A percentile compares a stretch with the other conserved stretches of the same genome.
phyloP scores from a whole-genome alignment of 2,797 vertebrate species.

The Ctenochaetus hawaiiensis region DNA sequence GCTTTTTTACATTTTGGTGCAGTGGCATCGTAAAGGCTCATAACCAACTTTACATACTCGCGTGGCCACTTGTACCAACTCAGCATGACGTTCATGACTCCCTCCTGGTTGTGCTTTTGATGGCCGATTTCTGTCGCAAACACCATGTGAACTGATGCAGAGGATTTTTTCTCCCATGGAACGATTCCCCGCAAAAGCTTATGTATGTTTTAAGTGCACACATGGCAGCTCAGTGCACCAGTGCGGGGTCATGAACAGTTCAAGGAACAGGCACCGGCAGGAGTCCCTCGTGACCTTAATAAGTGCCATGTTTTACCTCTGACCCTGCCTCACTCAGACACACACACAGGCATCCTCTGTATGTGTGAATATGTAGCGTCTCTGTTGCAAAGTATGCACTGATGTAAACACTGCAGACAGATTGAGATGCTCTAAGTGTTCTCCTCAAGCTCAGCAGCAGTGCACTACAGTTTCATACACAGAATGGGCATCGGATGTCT shows the following conservation, averaged over 20 bases:
- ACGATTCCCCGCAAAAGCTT: conserved; percentile 4
- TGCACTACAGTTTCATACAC: conserved; percentile 38
- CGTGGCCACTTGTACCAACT: conserved; percentile 12
- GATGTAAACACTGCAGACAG: conserved; percentile 40
- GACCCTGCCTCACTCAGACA: conserved; percentile 9
- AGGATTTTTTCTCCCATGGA: background rate
- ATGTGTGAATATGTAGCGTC: background rate
- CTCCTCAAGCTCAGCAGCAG: conserved; percentile 51
- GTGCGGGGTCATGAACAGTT: conserved; percentile 47
- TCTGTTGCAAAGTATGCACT: conserved; percentile 7
- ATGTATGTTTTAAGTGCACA: conserved; percentile 4
- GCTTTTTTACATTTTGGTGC: conserved; percentile 78
- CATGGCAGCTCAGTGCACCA: conserved; percentile 12
- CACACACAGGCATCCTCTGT: background rate
- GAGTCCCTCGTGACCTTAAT: conserved; percentile 27
- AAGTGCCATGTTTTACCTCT: conserved; percentile 27
- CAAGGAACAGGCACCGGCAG: conserved; percentile 26
- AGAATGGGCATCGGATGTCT: conserved; percentile 52
- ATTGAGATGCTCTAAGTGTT: conserved; percentile 50
- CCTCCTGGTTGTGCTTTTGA: background rate
- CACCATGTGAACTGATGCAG: background rate
- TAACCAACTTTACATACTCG: conserved; percentile 59
- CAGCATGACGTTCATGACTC: background rate
- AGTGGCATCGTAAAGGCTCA: conserved; percentile 64
- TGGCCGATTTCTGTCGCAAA: conserved; percentile 2